A percentile compares a stretch with the other conserved stretches of the same genome.
These are phyloP conservation scores for Nineta flava DNA, from an alignment of 2,888 invertebrate genomes.

Conservation along the genomic window DNA sequence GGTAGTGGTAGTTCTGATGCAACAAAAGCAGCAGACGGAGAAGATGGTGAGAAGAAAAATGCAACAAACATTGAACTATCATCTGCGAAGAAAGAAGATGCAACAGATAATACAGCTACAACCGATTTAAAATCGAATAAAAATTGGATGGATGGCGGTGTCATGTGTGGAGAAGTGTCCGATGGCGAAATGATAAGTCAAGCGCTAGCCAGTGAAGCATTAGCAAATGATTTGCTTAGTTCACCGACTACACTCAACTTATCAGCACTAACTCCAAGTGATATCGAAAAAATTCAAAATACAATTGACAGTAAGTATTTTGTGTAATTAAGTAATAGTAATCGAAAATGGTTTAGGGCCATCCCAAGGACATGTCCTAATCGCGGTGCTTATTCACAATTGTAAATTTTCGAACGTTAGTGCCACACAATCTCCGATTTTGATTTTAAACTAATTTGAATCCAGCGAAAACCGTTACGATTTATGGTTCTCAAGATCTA, in stretches of 20 bases:
- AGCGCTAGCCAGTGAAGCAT: constrained; percentile 2
- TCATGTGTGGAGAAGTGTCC: constrained; percentile 3
- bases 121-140: neutral
- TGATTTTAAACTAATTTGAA: no score
- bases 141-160: neutral
- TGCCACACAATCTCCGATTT: no score
- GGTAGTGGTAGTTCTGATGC: no score
- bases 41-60: neutral
- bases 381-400: no score
- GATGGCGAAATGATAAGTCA: constrained; percentile 7
- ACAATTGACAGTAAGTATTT: constrained; percentile 8
- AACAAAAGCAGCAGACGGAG: neutral
- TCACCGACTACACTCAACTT: constrained; percentile 1
- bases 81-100: constrained; percentile 17
- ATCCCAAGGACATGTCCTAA: no score
- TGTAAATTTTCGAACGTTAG: no score
- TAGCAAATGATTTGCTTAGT: constrained; percentile 4
- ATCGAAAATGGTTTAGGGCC: no score
- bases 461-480: no score
- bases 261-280: constrained; percentile 5
- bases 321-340: no score
- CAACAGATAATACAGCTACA: neutral
- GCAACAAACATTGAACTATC: constrained; percentile 3
- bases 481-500: no score
- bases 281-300: constrained; percentile 6